Evolutionary conservation across 2,113 vertebrate genomes (phyloP).

Genomic region (Donacobius atricapilla): DNA sequence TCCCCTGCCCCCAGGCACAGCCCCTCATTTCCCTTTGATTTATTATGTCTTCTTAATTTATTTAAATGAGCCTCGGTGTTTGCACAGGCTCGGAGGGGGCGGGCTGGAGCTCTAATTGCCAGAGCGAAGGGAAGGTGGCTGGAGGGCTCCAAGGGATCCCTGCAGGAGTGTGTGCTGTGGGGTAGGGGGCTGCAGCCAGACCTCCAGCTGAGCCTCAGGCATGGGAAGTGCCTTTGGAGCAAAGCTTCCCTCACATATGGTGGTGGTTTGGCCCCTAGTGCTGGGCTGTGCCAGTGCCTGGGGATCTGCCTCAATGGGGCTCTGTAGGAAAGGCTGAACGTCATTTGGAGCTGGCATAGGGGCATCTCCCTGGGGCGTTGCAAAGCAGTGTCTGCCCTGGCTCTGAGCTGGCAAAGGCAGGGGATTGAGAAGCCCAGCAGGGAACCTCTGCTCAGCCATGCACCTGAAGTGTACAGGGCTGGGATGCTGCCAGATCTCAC

Average conservation of each 20-base stretch:
- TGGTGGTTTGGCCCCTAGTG: not conserved
- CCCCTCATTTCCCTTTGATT: conserved; percentile 56
- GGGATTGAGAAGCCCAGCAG: not conserved
- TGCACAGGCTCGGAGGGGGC: conserved; percentile 35
- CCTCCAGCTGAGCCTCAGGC: not conserved
- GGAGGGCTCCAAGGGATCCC: not conserved
- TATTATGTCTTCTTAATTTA: conserved; percentile 57
- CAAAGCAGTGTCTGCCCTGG: not conserved
- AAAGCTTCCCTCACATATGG: not conserved
- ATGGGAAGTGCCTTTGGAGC: not conserved
- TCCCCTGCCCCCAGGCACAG: conserved; percentile 47
- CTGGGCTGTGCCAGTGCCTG: not conserved
- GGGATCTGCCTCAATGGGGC: not conserved
- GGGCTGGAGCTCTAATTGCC: conserved; percentile 23
- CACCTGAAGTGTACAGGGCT: fast-evolving
- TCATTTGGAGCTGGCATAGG: not conserved
- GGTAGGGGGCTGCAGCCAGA: not conserved
- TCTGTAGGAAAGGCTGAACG: not conserved
- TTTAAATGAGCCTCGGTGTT: conserved; percentile 40
- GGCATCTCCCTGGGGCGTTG: not conserved
- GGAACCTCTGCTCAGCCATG: fast-evolving
- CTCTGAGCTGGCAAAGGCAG: not conserved
- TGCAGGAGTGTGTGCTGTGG: not conserved
- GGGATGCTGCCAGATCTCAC: not conserved
- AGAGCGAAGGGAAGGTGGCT: not conserved